Evolutionary conservation across 2,113 vertebrate genomes (phyloP).

Genomic region (Mastomys coucha): DNA sequence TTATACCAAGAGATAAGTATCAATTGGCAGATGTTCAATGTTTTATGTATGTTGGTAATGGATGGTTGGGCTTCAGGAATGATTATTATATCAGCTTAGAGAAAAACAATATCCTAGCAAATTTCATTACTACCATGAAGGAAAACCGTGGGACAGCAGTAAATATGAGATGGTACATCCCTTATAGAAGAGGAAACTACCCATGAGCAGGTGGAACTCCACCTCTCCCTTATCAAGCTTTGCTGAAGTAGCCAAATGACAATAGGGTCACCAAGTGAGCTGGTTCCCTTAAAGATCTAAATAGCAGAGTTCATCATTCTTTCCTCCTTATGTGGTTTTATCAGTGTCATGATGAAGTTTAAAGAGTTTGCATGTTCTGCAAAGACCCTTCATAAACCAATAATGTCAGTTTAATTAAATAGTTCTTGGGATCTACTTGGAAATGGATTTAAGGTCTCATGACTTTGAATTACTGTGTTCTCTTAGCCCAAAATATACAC

Average conservation of each 20-base stretch:
- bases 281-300: not conserved
- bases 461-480: not conserved
- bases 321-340: not conserved
- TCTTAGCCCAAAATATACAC: not conserved
- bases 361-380: not conserved
- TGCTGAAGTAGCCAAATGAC: not conserved
- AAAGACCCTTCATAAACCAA: not conserved
- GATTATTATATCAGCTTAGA: not conserved
- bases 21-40: not conserved
- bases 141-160: not conserved
- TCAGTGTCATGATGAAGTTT: not conserved
- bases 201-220: rapidly evolving
- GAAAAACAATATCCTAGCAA: not conserved
- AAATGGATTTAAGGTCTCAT: not conserved
- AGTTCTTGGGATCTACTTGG: not conserved
- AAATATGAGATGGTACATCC: not conserved
- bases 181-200: not conserved
- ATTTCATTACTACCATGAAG: not conserved
- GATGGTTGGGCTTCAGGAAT: not conserved
- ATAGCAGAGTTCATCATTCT: not conserved
- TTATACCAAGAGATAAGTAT: not conserved
- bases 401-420: conserved; percentile 4
- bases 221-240: not conserved
- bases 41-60: not conserved
- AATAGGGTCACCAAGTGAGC: not conserved